phyloP scores from a whole-genome alignment of 1,140 invertebrate species.

The Ceratosolen solmsi region DNA sequence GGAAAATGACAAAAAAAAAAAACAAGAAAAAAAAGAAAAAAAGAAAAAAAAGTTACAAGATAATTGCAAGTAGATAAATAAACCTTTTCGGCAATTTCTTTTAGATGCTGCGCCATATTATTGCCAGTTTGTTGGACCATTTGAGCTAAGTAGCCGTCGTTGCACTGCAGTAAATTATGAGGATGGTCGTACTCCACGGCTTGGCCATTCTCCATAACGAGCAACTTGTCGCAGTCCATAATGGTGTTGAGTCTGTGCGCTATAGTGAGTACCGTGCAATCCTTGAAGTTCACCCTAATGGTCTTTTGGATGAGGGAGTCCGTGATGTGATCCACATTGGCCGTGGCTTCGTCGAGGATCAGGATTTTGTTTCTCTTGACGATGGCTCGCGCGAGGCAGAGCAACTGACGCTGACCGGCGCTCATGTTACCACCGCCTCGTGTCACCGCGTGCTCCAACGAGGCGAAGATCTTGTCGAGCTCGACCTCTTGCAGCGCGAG shows the following conservation, averaged over 20 bases:
- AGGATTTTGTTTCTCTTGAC: slow-evolving; percentile 83
- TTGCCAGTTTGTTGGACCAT: slow-evolving; percentile 74
- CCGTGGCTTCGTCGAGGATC: slow-evolving; percentile 83
- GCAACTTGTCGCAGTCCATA: slow-evolving; percentile 72
- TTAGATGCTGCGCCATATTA: slow-evolving; percentile 65
- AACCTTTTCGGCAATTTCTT: slow-evolving; percentile 69
- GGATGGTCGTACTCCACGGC: slow-evolving; percentile 77
- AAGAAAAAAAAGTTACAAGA: too few species aligned
- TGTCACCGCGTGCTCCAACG: slow-evolving; percentile 78
- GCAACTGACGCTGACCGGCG: slow-evolving; percentile 87
- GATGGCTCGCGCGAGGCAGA: slow-evolving; percentile 88
- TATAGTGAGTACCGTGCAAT: slow-evolving; percentile 80
- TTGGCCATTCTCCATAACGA: slow-evolving; percentile 71
- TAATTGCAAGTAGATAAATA: background rate
- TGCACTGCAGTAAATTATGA: slow-evolving; percentile 70
- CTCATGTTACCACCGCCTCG: slow-evolving; percentile 87
- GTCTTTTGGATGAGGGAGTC: slow-evolving; percentile 79
- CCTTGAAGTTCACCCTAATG: slow-evolving; percentile 76
- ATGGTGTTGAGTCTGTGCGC: slow-evolving; percentile 76
- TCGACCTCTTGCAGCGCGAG: slow-evolving; percentile 73
- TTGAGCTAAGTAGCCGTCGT: slow-evolving; percentile 64
- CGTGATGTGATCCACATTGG: slow-evolving; percentile 80
- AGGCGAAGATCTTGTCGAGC: slow-evolving; percentile 75
- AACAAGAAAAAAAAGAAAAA: too few species aligned
- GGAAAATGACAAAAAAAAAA: too few species aligned